Evolutionary conservation across 2,888 invertebrate species (phyloP).

Genomic region (Caenorhabditis becei): DNA sequence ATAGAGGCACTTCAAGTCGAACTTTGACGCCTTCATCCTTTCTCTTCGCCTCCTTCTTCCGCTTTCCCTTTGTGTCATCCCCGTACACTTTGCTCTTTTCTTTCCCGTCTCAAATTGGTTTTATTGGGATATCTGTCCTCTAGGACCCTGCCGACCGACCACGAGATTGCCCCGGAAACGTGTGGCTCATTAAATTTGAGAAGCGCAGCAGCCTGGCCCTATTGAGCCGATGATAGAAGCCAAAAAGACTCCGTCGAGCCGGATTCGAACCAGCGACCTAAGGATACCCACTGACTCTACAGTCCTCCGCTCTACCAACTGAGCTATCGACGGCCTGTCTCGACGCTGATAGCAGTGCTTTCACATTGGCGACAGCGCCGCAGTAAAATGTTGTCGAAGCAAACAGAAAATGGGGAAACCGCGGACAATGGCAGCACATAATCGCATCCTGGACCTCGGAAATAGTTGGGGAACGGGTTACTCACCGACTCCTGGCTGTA

Average conservation of each 20-base stretch:
- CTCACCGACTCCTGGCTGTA: slow-evolving; percentile 58
- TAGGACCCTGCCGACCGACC: neutral
- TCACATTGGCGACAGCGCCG: neutral
- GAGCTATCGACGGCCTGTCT: slow-evolving; percentile 68
- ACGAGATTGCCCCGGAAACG: slow-evolving; percentile 8
- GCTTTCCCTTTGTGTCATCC: slow-evolving; percentile 16
- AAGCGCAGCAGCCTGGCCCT: neutral
- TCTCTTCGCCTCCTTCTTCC: slow-evolving; percentile 18
- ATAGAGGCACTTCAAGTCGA: slow-evolving; percentile 45
- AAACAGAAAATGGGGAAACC: neutral
- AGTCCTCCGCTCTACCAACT: slow-evolving; percentile 75
- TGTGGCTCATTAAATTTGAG: slow-evolving; percentile 5
- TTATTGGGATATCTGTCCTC: slow-evolving; percentile 5
- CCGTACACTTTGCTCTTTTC: slow-evolving; percentile 12
- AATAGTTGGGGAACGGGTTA: slow-evolving; percentile 17
- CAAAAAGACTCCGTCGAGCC: slow-evolving; percentile 66
- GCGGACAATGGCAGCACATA: slow-evolving; percentile 17
- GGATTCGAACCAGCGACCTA: slow-evolving; percentile 75
- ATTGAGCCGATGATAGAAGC: neutral
- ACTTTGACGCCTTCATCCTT: slow-evolving; percentile 40
- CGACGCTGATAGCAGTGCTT: neutral
- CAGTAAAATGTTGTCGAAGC: neutral
- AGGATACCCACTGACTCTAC: slow-evolving; percentile 69
- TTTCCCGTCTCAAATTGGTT: slow-evolving; percentile 30
- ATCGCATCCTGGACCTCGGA: slow-evolving; percentile 39